Conservation (phyloP, 2,888 invertebrate genomes). For the Melieria omissa region DNA sequence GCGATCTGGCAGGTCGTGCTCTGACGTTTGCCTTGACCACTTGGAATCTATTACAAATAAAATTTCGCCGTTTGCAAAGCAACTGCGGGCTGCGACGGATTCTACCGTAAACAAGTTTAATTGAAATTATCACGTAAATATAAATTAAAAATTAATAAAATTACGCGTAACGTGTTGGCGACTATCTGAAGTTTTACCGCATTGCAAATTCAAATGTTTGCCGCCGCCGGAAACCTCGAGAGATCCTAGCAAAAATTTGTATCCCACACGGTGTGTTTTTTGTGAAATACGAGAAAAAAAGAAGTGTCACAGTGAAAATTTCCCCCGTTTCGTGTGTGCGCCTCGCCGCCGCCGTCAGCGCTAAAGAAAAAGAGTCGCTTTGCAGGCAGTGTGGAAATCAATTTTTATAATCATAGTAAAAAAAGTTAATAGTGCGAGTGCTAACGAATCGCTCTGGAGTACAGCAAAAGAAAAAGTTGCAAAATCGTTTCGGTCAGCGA, state of each 20-base stretch:
- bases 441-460: too few species aligned
- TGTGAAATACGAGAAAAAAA: slow-evolving; percentile 33
- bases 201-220: slow-evolving; percentile 26
- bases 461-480: too few species aligned
- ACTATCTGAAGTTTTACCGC: slow-evolving; percentile 27
- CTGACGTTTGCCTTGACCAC: slow-evolving; percentile 9
- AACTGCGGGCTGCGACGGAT: slow-evolving; percentile 53
- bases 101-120: slow-evolving; percentile 49
- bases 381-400: background rate
- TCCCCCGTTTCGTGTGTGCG: slow-evolving; percentile 20
- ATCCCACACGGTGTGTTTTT: slow-evolving; percentile 28
- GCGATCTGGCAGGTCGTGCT: slow-evolving; percentile 8
- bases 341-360: slow-evolving; percentile 13
- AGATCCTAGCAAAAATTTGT: slow-evolving; percentile 15
- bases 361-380: background rate
- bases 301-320: slow-evolving; percentile 39
- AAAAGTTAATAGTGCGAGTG: background rate
- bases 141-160: slow-evolving; percentile 39
- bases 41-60: slow-evolving; percentile 41
- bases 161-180: slow-evolving; percentile 29
- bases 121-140: slow-evolving; percentile 51
- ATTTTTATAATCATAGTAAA: background rate
- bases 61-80: slow-evolving; percentile 48
- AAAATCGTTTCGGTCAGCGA: too few species aligned
- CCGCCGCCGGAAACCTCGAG: slow-evolving; percentile 12